These are phyloP conservation scores for Oncorhynchus keta DNA, from an alignment of 2,113 vertebrate genomes.

Conservation along the genomic window DNA sequence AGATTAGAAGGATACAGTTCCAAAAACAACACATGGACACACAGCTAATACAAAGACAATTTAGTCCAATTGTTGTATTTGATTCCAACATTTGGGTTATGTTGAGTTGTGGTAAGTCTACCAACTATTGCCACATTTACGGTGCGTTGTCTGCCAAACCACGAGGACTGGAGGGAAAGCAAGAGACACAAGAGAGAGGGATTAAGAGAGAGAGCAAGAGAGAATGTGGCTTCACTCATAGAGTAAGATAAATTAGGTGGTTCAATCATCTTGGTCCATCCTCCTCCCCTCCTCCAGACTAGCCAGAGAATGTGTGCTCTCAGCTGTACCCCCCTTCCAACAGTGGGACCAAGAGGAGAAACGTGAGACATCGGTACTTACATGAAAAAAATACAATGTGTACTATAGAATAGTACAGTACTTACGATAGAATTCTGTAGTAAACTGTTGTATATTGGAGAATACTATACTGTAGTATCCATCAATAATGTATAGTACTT, in stretches of 20 bases:
- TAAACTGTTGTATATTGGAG: too few relatives aligned
- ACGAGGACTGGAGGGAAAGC: not conserved
- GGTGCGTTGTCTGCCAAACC: not conserved
- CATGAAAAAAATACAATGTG: slow-evolving; percentile 45
- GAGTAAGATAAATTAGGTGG: not conserved
- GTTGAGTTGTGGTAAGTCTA: not conserved
- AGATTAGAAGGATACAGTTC: not conserved
- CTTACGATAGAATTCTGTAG: too few relatives aligned
- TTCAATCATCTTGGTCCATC: not conserved
- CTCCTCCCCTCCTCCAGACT: too few relatives aligned
- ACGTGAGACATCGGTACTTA: slow-evolving; percentile 11
- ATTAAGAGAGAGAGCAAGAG: not conserved
- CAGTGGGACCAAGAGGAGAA: not conserved
- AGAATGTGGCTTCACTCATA: too few relatives aligned
- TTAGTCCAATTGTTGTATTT: slow-evolving; percentile 6
- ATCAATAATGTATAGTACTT: too few relatives aligned
- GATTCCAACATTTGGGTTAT: not conserved
- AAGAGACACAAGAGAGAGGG: not conserved
- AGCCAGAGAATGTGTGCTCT: not conserved
- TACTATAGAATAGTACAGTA: too few relatives aligned
- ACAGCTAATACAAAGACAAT: slow-evolving; percentile 7
- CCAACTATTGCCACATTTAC: not conserved
- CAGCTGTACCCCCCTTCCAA: not conserved
- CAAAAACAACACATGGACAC: not conserved
- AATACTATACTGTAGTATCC: too few relatives aligned